Percentiles rank a stretch among this genome's conserved stretches.
These are phyloP conservation scores for Coreius guichenoti DNA, from an alignment of 2,797 vertebrate genomes.

Conservation along the genomic window DNA sequence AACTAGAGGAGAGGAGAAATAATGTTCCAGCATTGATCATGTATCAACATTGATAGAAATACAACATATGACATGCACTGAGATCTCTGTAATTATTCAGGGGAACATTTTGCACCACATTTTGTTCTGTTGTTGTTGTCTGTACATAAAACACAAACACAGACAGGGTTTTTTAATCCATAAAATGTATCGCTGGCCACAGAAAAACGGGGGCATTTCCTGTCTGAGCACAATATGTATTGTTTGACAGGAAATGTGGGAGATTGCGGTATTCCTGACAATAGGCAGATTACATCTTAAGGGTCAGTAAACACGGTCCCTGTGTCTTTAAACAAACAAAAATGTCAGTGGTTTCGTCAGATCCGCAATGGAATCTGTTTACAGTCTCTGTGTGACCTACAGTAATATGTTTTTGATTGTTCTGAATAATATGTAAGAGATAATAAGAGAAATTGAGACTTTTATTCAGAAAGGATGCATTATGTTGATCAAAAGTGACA, in stretches of 20 bases:
- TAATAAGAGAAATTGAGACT: background rate
- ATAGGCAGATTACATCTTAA: slow-evolving; percentile 36
- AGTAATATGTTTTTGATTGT: background rate
- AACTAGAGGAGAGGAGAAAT: background rate
- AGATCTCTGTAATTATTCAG: background rate
- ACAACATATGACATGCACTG: background rate
- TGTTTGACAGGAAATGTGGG: slow-evolving; percentile 70
- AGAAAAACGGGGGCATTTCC: slow-evolving; percentile 54
- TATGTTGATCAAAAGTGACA: background rate
- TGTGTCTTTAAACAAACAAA: slow-evolving; percentile 6
- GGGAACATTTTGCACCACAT: background rate
- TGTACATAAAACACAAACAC: background rate
- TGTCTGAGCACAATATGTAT: slow-evolving; percentile 70
- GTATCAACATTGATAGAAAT: background rate
- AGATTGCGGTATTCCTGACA: slow-evolving; percentile 66
- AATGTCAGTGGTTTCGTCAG: background rate
- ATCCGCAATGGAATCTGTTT: background rate
- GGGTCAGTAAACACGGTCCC: background rate
- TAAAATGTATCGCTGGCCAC: slow-evolving; percentile 21
- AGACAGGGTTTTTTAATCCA: slow-evolving; percentile 9
- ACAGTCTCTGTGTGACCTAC: background rate
- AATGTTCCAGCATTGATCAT: background rate
- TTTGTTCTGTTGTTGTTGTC: background rate
- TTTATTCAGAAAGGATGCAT: background rate
- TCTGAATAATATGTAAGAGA: background rate